Evolutionary conservation across 2,888 invertebrate genomes (phyloP).

Genomic region (Corbicula japonica): DNA sequence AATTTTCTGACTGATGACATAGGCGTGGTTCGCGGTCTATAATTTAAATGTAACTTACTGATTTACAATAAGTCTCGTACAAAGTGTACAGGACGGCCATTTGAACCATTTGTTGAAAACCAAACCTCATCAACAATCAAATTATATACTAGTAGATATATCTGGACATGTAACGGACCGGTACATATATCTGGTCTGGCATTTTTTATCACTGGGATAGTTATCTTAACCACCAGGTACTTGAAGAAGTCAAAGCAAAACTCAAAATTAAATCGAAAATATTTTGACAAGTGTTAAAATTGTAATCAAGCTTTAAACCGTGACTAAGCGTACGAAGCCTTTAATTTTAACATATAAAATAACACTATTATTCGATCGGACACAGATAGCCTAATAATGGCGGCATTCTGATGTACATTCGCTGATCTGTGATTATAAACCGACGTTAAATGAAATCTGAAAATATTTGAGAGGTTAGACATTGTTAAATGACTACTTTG

Average conservation of each 20-base stretch:
- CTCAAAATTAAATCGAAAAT: conserved; percentile 19
- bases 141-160: no score
- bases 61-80: no score
- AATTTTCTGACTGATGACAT: no score
- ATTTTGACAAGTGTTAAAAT: conserved; percentile 27
- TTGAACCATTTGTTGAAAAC: no score
- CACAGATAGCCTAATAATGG: neutral
- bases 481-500: conserved; percentile 42
- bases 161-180: no score
- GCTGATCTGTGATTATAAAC: conserved; percentile 13
- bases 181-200: no score
- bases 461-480: conserved; percentile 28
- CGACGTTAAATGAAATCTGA: conserved; percentile 26
- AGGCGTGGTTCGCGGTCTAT: no score
- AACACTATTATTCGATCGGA: conserved; percentile 10
- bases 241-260: conserved; percentile 18
- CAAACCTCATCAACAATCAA: no score
- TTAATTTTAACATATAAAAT: neutral
- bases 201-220: conserved; percentile 11
- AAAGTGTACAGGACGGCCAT: no score
- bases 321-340: neutral
- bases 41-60: no score
- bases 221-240: conserved; percentile 6
- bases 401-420: conserved; percentile 5
- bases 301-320: conserved; percentile 12